Evolutionary conservation across 2,797 vertebrate genomes (phyloP).

Genomic region (Miichthys miiuy): DNA sequence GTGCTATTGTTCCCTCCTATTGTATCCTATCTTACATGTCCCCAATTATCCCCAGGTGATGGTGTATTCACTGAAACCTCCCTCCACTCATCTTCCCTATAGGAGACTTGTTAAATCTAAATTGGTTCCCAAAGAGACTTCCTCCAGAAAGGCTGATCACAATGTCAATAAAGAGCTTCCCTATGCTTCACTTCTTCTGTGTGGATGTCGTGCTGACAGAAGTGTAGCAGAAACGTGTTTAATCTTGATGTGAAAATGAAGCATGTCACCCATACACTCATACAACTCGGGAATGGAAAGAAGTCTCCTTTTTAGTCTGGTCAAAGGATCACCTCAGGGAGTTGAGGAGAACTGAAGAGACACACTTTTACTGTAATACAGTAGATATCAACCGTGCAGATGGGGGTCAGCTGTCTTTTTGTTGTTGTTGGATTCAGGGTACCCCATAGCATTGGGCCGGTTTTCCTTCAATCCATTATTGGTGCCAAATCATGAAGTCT

Average conservation of each 20-base stretch:
- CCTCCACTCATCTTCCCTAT: not conserved
- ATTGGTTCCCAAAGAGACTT: slow-evolving; percentile 51
- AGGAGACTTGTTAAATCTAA: slow-evolving; percentile 54
- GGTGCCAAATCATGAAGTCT: not conserved
- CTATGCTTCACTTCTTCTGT: slow-evolving; percentile 11
- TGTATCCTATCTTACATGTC: slow-evolving; percentile 19
- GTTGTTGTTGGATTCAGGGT: not conserved
- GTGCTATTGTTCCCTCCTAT: slow-evolving; percentile 10
- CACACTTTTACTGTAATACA: slow-evolving; percentile 25
- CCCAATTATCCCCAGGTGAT: slow-evolving; percentile 48
- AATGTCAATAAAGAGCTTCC: slow-evolving; percentile 41
- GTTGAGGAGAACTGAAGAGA: slow-evolving; percentile 2
- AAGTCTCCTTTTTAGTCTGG: slow-evolving; percentile 41
- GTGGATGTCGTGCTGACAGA: slow-evolving; percentile 22
- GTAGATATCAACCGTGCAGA: not conserved
- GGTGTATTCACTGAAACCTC: slow-evolving; percentile 14
- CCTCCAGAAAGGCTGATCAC: slow-evolving; percentile 44
- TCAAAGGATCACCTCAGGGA: slow-evolving; percentile 41
- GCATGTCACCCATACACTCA: slow-evolving; percentile 29
- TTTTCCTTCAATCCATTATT: not conserved
- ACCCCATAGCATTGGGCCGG: not conserved
- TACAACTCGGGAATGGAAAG: slow-evolving; percentile 25
- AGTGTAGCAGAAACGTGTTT: slow-evolving; percentile 14
- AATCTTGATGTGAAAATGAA: slow-evolving; percentile 46
- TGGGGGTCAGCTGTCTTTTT: slow-evolving; percentile 7